Percentiles rank a stretch among this genome's conserved stretches.
Evolutionary conservation across 2,113 vertebrate genomes (phyloP).

Genomic region (Pterocles orientalis): DNA sequence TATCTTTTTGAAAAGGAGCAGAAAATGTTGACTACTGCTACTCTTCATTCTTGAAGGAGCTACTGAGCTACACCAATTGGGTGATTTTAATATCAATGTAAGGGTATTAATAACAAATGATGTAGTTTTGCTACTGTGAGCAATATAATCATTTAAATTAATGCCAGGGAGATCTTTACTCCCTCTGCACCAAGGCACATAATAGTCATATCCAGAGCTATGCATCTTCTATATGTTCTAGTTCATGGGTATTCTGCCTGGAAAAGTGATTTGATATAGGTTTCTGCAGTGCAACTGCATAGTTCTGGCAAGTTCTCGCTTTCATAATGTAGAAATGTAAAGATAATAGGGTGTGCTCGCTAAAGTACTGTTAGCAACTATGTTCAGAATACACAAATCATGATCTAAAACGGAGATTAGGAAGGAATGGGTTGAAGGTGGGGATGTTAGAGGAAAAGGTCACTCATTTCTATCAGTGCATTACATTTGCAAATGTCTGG

Average conservation of each 20-base stretch:
- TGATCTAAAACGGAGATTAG: not conserved
- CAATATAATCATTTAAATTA: not conserved
- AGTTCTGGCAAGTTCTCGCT: not conserved
- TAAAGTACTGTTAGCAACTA: not conserved
- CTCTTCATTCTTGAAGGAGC: not conserved
- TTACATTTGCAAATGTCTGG: not conserved
- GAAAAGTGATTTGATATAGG: not conserved
- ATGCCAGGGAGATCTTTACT: not conserved
- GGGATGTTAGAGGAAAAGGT: not conserved
- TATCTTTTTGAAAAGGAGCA: not conserved
- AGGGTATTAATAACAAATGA: not conserved
- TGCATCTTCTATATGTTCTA: not conserved
- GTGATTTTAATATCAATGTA: not conserved
- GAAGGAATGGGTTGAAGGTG: not conserved
- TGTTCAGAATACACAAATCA: not conserved
- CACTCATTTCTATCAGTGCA: not conserved
- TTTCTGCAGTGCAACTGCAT: not conserved
- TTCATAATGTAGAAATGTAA: not conserved
- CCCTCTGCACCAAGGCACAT: not conserved
- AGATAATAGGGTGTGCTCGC: not conserved
- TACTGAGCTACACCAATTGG: not conserved
- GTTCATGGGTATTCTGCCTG: conserved; percentile 7
- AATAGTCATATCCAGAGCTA: not conserved
- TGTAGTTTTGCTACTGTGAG: not conserved
- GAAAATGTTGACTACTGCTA: not conserved